Base-by-base conservation (phyloP, 2,888 invertebrate species). In the Paralinhomoeus sp. region DNA sequence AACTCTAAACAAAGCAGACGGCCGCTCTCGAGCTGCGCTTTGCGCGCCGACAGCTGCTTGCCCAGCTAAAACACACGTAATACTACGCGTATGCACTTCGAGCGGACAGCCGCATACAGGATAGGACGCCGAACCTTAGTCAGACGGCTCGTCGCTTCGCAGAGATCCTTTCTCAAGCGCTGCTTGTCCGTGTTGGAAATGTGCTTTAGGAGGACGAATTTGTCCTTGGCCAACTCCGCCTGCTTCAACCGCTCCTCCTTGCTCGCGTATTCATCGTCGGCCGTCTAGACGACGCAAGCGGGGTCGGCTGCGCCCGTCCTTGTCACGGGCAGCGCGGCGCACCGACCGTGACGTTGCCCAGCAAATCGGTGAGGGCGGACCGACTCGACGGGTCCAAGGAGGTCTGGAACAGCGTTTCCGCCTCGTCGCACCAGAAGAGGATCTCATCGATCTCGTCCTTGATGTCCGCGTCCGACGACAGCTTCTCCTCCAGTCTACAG, bases 361-460 rank as follows among this genome's bases (percentile, higher is more conserved):
- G 50, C 20, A 58, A 48, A 42, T 61, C 61, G 27, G 56, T 55
- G 15, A 63, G 48, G 40, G 50, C 52, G 13, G 53, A 49, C 22
- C 52, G 51, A 38, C 60, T 57, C 17, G 56, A 55, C 5, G 47
- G 47, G 24, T 53, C 53, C 20, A 59, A 51, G 18, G 53, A 48
- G 27, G 53, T 54, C 33, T 50, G 49, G 17, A 65, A 48, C 40
- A 64, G 54, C 47, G 54, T 55, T 45, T 64, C 61, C 2, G 62
- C 60, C 48, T 63, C 63, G 41, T 62, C 62, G 41, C 63, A 53
- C 64, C 64, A 64, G 49, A 58, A 61, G 47, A 60, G 59, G 44
- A 65, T 48, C 34, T 63, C 62, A 47, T 64, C 63, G 57, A 64
- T 56, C 43, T 62, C 60, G 35, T 63, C 58, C 2, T 54, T 56